Evolutionary conservation across 2,888 invertebrate genomes (phyloP), one percentile per base, ranked within the genome.

Genomic region (Diloba caeruleocephala): DNA sequence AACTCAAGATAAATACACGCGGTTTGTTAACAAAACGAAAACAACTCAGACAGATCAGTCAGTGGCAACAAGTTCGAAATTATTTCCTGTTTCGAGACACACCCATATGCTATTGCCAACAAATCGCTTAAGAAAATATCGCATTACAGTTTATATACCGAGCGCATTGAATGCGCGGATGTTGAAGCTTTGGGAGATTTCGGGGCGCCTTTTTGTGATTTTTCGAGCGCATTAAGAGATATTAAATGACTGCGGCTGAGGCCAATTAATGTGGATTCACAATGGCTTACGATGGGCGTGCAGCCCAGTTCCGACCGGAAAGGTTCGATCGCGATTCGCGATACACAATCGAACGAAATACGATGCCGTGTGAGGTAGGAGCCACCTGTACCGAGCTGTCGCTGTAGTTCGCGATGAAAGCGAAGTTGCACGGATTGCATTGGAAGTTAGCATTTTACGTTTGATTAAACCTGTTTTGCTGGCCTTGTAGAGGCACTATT

Each of bases 281-380:
- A 87, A 88, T 82, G 78, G 79, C 54, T 62, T 60, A 65, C 75
- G 77, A 78, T 88, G 89, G 91, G 90, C 89, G 90, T 87, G 80
- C 78, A 81, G 64, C 76, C 62, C 80, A 88, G 91, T 92, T 93
- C 92, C 92, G 92, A 91, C 92, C 93, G 93, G 93, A 93, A 92
- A 89, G 84, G 79, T 85, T 83, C 84, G 82, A 88, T 88, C 85
- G 78, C 61, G 71, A 72, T 71, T 66, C 61, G 67, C 67, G 61
- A 66, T 60, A 72, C 70, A 90, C 87, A 91, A 90, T 86, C 76
- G 77, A 70, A 62, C 62, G 90, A 81, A 89, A 90, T 77, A 71
- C 64, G 85, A 92, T 84, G 79, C 81, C 81, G 77, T 81, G 81
- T 69, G 81, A 85, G 75, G 76, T 69, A 64, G 64, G 73, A 77